These are phyloP conservation scores for Cairina moschata DNA, from an alignment of 2,113 vertebrate species.

Conservation along the genomic window DNA sequence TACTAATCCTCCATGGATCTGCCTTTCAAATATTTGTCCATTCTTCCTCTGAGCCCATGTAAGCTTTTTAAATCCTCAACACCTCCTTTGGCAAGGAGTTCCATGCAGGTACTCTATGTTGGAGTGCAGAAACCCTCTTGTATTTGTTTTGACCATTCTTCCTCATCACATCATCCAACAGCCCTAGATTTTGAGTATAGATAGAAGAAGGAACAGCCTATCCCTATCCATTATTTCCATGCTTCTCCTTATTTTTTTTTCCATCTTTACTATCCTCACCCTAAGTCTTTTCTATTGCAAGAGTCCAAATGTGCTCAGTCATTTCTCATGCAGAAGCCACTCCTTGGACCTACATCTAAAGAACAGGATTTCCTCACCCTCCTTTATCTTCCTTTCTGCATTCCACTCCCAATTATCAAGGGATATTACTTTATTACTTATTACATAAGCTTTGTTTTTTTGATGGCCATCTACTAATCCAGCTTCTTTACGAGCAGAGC, in stretches of 20 bases:
- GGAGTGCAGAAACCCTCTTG: not conserved
- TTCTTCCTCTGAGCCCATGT: not conserved
- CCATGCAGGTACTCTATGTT: rapidly evolving
- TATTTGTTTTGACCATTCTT: not conserved
- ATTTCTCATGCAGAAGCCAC: not conserved
- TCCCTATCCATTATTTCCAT: not conserved
- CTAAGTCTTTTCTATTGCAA: not conserved
- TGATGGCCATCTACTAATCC: not conserved
- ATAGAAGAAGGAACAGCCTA: not conserved
- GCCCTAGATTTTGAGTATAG: not conserved
- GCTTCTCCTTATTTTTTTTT: not conserved
- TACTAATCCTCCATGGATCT: not conserved
- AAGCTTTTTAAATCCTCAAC: not conserved
- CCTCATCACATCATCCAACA: not conserved
- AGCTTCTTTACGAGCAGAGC: rapidly evolving
- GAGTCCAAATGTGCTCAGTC: not conserved
- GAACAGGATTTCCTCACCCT: not conserved
- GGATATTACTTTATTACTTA: not conserved
- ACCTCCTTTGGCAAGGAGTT: not conserved
- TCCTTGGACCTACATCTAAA: not conserved
- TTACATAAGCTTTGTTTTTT: not conserved
- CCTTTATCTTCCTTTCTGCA: not conserved
- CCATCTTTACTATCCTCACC: not conserved
- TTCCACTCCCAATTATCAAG: not conserved
- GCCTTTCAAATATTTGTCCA: not conserved